A percentile compares a stretch with the other conserved stretches of the same genome.
Conservation (phyloP, 2,888 invertebrate genomes). For the Mesoligia furuncula region DNA sequence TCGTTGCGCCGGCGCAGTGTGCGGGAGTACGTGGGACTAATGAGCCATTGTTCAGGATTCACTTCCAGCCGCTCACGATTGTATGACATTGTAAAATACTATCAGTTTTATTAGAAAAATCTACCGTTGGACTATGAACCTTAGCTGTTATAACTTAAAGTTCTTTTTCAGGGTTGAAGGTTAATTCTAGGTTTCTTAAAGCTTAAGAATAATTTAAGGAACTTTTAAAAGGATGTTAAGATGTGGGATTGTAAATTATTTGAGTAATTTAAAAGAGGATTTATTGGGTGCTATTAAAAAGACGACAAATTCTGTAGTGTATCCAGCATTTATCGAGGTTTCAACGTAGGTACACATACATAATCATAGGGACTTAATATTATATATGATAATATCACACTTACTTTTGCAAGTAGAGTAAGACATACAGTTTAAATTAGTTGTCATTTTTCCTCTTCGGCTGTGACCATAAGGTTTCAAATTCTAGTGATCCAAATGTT, state of each 20-base stretch:
- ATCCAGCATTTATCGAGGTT: background rate
- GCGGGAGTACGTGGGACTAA: constrained; percentile 62
- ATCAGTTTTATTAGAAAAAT: constrained; percentile 28
- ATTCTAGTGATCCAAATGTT: background rate
- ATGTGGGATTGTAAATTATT: constrained; percentile 8
- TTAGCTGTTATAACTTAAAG: background rate
- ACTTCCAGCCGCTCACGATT: constrained; percentile 57
- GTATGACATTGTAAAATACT: constrained; percentile 46
- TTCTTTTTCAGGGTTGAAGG: background rate
- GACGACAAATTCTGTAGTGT: too few relatives aligned
- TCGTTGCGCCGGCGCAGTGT: constrained; percentile 36
- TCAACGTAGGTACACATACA: background rate
- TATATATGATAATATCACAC: background rate
- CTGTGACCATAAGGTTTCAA: background rate
- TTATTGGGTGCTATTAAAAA: background rate
- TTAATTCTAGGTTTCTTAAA: background rate
- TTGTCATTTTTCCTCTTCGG: too few relatives aligned
- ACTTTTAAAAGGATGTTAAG: constrained; percentile 19
- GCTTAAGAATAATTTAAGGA: background rate
- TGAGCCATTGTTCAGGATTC: constrained; percentile 70
- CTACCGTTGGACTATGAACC: constrained; percentile 2
- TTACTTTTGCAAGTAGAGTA: background rate
- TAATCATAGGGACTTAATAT: background rate
- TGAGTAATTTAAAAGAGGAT: background rate
- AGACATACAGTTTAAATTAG: background rate